phyloP scores from a whole-genome alignment of 2,888 invertebrate genomes.

The Agrochola circellaris region DNA sequence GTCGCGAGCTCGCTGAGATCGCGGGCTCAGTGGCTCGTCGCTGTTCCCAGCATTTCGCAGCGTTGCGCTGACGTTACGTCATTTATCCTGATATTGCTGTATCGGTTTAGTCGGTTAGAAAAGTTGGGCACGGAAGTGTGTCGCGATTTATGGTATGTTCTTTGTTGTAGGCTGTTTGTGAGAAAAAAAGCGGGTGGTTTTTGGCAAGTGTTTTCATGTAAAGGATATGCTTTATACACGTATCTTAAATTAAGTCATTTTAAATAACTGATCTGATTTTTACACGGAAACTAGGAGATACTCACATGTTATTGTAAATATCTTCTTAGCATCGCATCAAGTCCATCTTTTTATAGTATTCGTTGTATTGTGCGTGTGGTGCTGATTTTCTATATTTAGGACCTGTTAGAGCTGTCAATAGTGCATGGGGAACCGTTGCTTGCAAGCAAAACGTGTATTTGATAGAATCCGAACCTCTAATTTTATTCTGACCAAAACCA shows the following conservation, averaged over 20 bases:
- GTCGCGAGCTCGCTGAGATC: conserved; percentile 50
- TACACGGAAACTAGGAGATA: not conserved
- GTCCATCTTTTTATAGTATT: not conserved
- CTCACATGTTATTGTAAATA: not conserved
- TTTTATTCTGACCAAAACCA: not conserved
- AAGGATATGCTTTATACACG: not conserved
- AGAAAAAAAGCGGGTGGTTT: not conserved
- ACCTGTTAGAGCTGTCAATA: not conserved
- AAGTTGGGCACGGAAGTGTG: conserved; percentile 39
- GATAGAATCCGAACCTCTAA: not conserved
- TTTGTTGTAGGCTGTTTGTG: conserved; percentile 23
- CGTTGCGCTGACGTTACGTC: conserved; percentile 51
- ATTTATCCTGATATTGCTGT: conserved; percentile 60
- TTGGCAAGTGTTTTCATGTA: not conserved
- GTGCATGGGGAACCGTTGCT: not conserved
- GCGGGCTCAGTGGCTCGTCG: conserved; percentile 48
- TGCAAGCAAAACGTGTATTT: not conserved
- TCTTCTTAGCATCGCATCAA: not conserved
- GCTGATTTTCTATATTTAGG: not conserved
- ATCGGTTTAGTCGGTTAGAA: conserved; percentile 51
- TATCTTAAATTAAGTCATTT: not conserved
- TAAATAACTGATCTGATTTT: not conserved
- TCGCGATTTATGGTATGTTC: conserved; percentile 37
- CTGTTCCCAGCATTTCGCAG: conserved; percentile 28
- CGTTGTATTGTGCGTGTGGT: not conserved